Evolutionary conservation across 2,797 vertebrate genomes (phyloP).

Genomic region (Sebastes variabilis): DNA sequence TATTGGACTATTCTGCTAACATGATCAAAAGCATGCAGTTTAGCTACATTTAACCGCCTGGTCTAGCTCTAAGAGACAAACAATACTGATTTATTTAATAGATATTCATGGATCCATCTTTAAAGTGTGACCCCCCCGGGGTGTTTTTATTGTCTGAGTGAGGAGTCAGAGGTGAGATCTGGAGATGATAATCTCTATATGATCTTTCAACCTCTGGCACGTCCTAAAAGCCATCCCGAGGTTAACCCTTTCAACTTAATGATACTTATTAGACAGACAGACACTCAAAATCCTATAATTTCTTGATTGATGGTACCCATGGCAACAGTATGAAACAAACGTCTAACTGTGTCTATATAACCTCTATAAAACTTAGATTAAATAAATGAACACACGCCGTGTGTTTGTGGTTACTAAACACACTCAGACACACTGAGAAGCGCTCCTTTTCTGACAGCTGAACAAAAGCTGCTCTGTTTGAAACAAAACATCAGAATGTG

Average conservation of each 20-base stretch:
- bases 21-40: not conserved
- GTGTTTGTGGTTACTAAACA: conserved; percentile 64
- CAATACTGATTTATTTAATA: not conserved
- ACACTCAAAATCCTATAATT: not conserved
- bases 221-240: conserved; percentile 6
- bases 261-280: not conserved
- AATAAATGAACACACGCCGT: conserved; percentile 47
- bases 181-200: not conserved
- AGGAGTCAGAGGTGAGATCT: conserved; percentile 22
- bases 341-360: conserved; percentile 3
- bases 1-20: accelerated
- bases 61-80: not conserved
- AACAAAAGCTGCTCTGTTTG: conserved; percentile 72
- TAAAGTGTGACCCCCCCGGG: not conserved
- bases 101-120: not conserved
- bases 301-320: conserved; percentile 11
- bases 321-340: conserved; percentile 15
- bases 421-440: conserved; percentile 38
- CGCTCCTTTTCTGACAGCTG: conserved; percentile 49
- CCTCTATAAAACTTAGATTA: conserved; percentile 15
- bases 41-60: not conserved
- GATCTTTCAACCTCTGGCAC: conserved; percentile 25
- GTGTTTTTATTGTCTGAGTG: not conserved
- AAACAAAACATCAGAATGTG: conserved; percentile 66
- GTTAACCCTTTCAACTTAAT: conserved; percentile 3